Conservation (phyloP, 2,888 invertebrate species). For the Diploptera punctata region DNA sequence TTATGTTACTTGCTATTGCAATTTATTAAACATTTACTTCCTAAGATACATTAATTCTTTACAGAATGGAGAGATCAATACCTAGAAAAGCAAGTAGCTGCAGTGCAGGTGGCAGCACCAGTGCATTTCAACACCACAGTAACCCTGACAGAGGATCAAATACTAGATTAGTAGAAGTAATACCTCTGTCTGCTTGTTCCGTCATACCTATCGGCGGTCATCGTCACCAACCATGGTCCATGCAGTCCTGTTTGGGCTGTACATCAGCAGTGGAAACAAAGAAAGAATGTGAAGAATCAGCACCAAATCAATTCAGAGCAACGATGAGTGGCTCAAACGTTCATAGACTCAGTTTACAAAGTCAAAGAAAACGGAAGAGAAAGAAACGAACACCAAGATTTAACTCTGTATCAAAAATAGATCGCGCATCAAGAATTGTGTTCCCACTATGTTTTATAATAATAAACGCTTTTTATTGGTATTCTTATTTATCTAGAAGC, state of each 20-base stretch:
- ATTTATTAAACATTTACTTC: no score
- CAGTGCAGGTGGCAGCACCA: no score
- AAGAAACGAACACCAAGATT: constrained; percentile 66
- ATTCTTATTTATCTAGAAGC: constrained; percentile 62
- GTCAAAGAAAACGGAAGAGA: constrained; percentile 35
- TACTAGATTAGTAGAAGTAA: constrained; percentile 62
- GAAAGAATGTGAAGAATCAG: neutral
- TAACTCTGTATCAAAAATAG: constrained; percentile 83
- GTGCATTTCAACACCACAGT: neutral
- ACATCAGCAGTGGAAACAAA: constrained; percentile 30
- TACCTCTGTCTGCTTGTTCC: constrained; percentile 59
- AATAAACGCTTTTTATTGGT: constrained; percentile 83
- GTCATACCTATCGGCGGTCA: constrained; percentile 14
- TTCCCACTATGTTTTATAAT: constrained; percentile 78
- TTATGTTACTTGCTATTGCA: no score
- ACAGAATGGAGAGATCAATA: no score
- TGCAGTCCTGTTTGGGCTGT: constrained; percentile 18
- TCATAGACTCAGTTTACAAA: constrained; percentile 38
- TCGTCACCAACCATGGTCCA: constrained; percentile 26
- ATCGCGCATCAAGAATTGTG: constrained; percentile 73
- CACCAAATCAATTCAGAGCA: no score
- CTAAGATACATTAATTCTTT: no score
- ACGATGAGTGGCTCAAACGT: no score
- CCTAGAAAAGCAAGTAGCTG: neutral
- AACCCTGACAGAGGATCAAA: constrained; percentile 7